Base-by-base conservation (phyloP, 2,797 vertebrate species). In the Megalops cyprinoides region DNA sequence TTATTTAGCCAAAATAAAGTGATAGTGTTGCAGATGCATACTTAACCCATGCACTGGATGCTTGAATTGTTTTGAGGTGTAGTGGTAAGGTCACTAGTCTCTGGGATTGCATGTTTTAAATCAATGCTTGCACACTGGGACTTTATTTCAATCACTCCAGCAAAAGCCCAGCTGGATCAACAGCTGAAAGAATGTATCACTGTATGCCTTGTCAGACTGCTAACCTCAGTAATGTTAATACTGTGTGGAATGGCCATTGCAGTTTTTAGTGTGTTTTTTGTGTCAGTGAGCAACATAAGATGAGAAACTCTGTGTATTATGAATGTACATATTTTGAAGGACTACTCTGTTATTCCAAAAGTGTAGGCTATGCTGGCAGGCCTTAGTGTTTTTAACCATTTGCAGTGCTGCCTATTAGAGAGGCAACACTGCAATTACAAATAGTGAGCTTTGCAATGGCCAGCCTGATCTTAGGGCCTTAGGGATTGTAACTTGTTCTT, bases 21-120 rank as follows among this genome's bases (percentile, higher is more conserved):
- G 34, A n/a, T 14, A 10, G 39, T 23, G 9, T 18, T 42, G 65
- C 0, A 20, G 10, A 44, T 34, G 14, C 18, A 69, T 69, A n/a
- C n/a, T n/a, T n/a, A n/a, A n/a, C n/a, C n/a, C n/a, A n/a, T n/a
- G n/a, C n/a, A n/a, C n/a, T 44, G 39, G 34, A 69, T 69, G 65
- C 44, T 23, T 69, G 65, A n/a, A 44, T 14, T n/a, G 65, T 23
- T 37, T 3, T 69, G 65, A 42, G 65, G 34, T 20, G 15, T 42
- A 23, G 65, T 42, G 65, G 37, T 69, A 42, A 69, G 65, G 65
- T 69, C 65, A 69, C 34, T 44, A n/a, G 20, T 8, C 65, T 69
- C 37, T 23, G 65, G 18, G 65, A 37, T 42, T 42, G 65, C 25
- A 37, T 65, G 65, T 69, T 69, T 53, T 42, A 18, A 69, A 23